phyloP scores from a whole-genome alignment of 2,888 invertebrate genomes.

The Corbicula japonica region DNA sequence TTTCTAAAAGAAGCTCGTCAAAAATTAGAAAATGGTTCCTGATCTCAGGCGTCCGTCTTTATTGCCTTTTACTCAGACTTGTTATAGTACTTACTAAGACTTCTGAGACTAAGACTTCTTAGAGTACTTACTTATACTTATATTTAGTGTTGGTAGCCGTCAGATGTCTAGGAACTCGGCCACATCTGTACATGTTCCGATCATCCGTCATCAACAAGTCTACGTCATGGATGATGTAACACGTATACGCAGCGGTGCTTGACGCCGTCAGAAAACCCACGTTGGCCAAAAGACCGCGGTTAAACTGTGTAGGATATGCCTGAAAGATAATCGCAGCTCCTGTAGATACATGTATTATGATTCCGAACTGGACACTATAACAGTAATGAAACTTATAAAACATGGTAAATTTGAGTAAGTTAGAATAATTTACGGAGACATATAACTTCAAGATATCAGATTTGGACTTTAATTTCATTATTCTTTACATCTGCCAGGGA shows the following conservation, averaged over 20 bases:
- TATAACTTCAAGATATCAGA: no score
- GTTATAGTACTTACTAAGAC: no score
- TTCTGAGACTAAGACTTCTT: no score
- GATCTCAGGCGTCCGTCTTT: no score
- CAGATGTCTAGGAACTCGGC: constrained; percentile 58
- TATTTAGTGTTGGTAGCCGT: constrained; percentile 52
- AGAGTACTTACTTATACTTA: constrained; percentile 33
- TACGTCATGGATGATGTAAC: constrained; percentile 66
- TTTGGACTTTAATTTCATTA: no score
- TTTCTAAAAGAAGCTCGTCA: neutral
- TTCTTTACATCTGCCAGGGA: no score
- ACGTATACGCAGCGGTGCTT: constrained; percentile 48
- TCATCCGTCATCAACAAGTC: constrained; percentile 55
- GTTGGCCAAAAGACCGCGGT: constrained; percentile 59
- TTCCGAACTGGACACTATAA: no score
- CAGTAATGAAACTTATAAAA: no score
- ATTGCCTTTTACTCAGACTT: no score
- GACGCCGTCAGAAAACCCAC: constrained; percentile 64
- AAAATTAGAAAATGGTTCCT: no score
- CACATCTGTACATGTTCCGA: constrained; percentile 65
- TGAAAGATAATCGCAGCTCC: constrained; percentile 17
- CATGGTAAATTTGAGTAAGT: no score
- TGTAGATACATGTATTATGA: neutral
- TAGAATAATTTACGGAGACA: no score
- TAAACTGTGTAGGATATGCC: constrained; percentile 65